A percentile compares a stretch with the other conserved stretches of the same genome.
These are phyloP conservation scores for Sycophaga agraensis DNA, from an alignment of 1,140 invertebrate species.

Conservation along the genomic window DNA sequence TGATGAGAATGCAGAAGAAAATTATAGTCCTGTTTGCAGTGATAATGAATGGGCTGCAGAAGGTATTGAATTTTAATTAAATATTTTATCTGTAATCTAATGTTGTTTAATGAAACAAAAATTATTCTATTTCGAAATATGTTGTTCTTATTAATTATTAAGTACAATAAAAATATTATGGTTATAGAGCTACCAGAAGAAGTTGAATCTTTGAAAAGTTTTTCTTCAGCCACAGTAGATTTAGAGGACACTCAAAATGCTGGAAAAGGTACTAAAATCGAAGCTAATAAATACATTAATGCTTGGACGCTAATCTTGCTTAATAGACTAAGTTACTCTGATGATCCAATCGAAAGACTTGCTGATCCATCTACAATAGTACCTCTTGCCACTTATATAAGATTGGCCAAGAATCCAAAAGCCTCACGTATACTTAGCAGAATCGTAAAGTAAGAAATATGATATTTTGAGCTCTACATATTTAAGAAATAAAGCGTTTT, in stretches of 20 bases:
- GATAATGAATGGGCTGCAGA: constrained; percentile 45
- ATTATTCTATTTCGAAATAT: background rate
- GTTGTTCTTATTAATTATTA: background rate
- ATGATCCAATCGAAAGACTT: constrained; percentile 42
- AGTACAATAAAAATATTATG: constrained; percentile 6
- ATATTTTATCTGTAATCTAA: background rate
- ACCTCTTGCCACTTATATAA: constrained; percentile 47
- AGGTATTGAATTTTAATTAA: constrained; percentile 19
- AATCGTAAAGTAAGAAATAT: constrained; percentile 41
- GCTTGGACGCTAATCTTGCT: constrained; percentile 41
- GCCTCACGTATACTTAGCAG: constrained; percentile 42
- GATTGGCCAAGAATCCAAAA: constrained; percentile 36
- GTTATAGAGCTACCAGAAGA: constrained; percentile 40
- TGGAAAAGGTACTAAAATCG: constrained; percentile 21
- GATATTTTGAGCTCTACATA: too few relatives aligned
- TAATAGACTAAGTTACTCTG: constrained; percentile 39
- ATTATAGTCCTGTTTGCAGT: constrained; percentile 54
- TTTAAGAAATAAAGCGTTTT: too few relatives aligned
- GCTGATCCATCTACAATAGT: constrained; percentile 45
- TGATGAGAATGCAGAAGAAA: constrained; percentile 42
- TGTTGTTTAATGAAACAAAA: background rate
- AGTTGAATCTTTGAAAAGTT: constrained; percentile 41
- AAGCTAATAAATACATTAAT: constrained; percentile 30
- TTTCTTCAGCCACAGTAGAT: constrained; percentile 38
- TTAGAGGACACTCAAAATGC: constrained; percentile 26